Evolutionary conservation across 2,888 invertebrate species (phyloP).

Genomic region (Alentia gelatinosa): DNA sequence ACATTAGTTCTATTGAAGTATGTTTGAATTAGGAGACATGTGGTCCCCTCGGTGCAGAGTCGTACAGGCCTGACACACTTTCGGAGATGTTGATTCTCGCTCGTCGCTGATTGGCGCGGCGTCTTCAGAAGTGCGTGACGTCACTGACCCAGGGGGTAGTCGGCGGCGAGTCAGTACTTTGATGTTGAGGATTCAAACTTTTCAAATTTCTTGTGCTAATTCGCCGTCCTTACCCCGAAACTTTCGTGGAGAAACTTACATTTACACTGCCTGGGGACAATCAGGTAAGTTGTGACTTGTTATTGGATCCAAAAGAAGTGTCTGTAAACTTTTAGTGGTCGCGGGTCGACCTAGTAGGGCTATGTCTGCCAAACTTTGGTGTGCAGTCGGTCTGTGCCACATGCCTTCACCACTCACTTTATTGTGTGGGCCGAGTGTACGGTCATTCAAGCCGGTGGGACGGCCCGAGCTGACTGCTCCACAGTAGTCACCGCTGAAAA

Average conservation of each 20-base stretch:
- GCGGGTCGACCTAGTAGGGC: background rate
- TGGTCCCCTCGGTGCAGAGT: background rate
- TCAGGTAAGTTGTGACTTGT: background rate
- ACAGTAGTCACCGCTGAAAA: too few species aligned
- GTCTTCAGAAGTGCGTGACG: slow-evolving; percentile 75
- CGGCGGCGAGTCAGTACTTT: slow-evolving; percentile 78
- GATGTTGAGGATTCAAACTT: slow-evolving; percentile 76
- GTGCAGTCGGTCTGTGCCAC: background rate
- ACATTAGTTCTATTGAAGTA: too few species aligned
- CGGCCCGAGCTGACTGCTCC: background rate
- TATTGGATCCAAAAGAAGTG: background rate
- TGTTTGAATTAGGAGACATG: background rate
- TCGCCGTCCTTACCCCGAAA: slow-evolving; percentile 26
- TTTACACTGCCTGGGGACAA: background rate
- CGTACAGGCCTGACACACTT: slow-evolving; percentile 71
- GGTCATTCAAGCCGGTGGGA: slow-evolving; percentile 29
- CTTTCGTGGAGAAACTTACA: background rate
- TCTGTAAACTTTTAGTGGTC: background rate
- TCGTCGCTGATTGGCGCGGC: slow-evolving; percentile 76
- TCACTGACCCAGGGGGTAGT: slow-evolving; percentile 74
- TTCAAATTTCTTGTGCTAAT: slow-evolving; percentile 65
- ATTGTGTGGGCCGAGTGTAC: background rate
- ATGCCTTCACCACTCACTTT: slow-evolving; percentile 26
- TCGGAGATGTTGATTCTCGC: slow-evolving; percentile 76
- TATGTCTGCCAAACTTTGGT: background rate